Conservation (phyloP, 2,797 vertebrate genomes). For the Anolis apletophallus region DNA sequence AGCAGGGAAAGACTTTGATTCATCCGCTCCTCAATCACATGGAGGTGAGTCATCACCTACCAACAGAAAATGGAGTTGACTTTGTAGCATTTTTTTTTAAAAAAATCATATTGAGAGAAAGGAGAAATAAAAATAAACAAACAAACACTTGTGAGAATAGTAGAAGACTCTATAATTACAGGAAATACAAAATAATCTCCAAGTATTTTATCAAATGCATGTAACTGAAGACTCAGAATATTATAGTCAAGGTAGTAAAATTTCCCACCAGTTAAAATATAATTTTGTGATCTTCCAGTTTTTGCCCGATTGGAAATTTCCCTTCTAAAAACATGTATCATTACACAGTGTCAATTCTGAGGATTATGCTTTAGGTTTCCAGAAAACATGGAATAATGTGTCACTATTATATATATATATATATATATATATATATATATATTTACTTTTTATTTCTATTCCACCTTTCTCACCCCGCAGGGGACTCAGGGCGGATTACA, state of each 20-base stretch:
- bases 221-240: background rate
- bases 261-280: background rate
- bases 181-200: background rate
- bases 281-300: background rate
- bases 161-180: background rate
- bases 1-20: slow-evolving; percentile 97
- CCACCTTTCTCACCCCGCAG: no score
- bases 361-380: background rate
- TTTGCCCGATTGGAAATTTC: background rate
- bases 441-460: no score
- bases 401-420: no score
- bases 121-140: no score
- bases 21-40: slow-evolving; percentile 96
- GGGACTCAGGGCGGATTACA: no score
- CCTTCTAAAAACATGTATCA: background rate
- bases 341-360: background rate
- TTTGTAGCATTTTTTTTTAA: background rate
- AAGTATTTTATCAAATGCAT: background rate
- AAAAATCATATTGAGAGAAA: background rate
- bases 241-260: background rate
- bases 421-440: no score
- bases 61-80: slow-evolving; percentile 41
- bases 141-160: background rate
- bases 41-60: slow-evolving; percentile 98
- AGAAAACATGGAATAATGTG: background rate